Percentiles rank a stretch among this genome's conserved stretches.
Evolutionary conservation across 2,888 invertebrate species (phyloP).

Genomic region (Dorcus hopei): DNA sequence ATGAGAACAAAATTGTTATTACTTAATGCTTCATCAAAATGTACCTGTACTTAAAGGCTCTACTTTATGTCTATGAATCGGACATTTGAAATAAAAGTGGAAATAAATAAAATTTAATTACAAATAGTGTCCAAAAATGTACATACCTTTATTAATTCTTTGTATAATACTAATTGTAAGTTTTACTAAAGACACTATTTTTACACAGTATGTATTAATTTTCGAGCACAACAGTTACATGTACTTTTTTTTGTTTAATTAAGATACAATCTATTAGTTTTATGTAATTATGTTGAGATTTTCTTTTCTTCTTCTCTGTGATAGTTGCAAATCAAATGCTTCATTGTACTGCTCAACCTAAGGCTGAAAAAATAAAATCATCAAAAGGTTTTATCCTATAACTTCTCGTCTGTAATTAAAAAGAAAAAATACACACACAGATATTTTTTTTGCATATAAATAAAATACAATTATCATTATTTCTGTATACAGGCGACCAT

Average conservation of each 20-base stretch:
- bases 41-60: neutral
- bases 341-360: constrained; percentile 41
- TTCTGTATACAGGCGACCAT: too few species aligned
- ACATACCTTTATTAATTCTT: constrained; percentile 23
- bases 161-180: constrained; percentile 30
- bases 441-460: too few species aligned
- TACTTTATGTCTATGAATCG: neutral
- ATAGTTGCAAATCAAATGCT: constrained; percentile 22
- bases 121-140: constrained; percentile 27
- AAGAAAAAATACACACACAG: too few species aligned
- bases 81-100: neutral
- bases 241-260: constrained; percentile 24
- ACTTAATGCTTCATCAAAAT: too few species aligned
- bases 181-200: constrained; percentile 38
- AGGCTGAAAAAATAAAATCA: constrained; percentile 43
- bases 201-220: constrained; percentile 42
- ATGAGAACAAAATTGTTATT: neutral
- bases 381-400: constrained; percentile 37
- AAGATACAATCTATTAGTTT: constrained; percentile 44
- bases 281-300: constrained; percentile 37
- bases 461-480: too few species aligned
- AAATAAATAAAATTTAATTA: constrained; percentile 25
- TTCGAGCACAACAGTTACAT: constrained; percentile 46
- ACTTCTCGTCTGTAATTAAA: too few species aligned
- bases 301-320: constrained; percentile 29